Percentiles rank a stretch among this genome's conserved stretches.
These are phyloP conservation scores for Notodonta ziczac DNA, from an alignment of 2,888 invertebrate species.

Conservation along the genomic window DNA sequence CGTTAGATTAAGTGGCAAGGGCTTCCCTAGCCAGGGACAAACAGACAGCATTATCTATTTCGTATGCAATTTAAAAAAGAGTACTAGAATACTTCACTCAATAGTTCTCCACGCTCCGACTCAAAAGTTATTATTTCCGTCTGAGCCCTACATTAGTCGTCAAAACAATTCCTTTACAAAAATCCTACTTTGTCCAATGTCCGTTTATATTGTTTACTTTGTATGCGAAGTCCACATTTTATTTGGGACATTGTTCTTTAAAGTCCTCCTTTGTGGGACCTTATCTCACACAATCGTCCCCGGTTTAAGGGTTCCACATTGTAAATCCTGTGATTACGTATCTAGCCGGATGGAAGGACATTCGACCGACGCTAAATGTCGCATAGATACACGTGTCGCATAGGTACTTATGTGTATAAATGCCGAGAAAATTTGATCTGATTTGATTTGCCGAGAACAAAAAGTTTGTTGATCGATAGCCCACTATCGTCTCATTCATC, in stretches of 20 bases:
- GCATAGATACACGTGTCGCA: too few relatives aligned
- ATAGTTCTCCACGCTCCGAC: not conserved
- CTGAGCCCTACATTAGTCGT: too few relatives aligned
- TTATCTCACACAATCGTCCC: not conserved
- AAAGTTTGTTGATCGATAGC: too few relatives aligned
- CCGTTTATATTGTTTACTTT: not conserved
- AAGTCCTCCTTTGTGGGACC: not conserved
- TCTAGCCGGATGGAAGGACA: slow-evolving; percentile 4
- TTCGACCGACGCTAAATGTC: too few relatives aligned
- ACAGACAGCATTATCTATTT: not conserved
- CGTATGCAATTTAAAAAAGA: not conserved
- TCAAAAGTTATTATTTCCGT: too few relatives aligned
- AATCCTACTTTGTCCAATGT: not conserved
- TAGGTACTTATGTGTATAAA: too few relatives aligned
- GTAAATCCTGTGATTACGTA: slow-evolving; percentile 1
- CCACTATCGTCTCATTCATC: too few relatives aligned
- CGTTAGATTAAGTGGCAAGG: slow-evolving; percentile 45
- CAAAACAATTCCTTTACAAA: not conserved
- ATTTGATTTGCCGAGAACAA: too few relatives aligned
- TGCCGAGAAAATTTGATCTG: too few relatives aligned
- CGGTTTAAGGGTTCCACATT: not conserved
- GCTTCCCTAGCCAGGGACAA: slow-evolving; percentile 32
- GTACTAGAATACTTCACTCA: too few relatives aligned
- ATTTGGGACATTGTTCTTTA: not conserved
- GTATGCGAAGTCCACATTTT: not conserved